Evolutionary conservation across 2,113 vertebrate genomes (phyloP).

Genomic region (Prietella phreatophila): DNA sequence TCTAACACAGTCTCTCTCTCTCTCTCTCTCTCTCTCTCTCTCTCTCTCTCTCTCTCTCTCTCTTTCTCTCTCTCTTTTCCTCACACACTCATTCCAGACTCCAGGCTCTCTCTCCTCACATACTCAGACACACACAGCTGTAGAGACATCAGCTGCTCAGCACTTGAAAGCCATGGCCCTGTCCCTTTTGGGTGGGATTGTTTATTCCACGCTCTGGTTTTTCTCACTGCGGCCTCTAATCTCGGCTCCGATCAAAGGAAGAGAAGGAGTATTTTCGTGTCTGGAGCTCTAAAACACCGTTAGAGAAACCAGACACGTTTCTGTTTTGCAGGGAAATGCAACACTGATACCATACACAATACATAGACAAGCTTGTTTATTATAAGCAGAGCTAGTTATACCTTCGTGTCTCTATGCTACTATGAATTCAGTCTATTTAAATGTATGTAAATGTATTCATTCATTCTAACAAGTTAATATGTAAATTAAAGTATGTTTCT

Average conservation of each 20-base stretch:
- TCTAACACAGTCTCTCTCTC: constrained; percentile 22
- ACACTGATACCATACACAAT: neutral
- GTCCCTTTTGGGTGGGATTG: constrained; percentile 53
- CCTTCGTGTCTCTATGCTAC: neutral
- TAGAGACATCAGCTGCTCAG: constrained; percentile 39
- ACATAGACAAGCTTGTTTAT: neutral
- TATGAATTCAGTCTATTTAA: neutral
- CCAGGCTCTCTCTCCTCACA: constrained; percentile 31
- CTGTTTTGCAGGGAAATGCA: neutral
- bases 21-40: constrained; percentile 10
- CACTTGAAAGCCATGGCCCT: constrained; percentile 47
- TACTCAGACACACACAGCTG: constrained; percentile 41
- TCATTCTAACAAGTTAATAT: neutral
- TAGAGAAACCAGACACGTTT: constrained; percentile 26
- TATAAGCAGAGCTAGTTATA: neutral
- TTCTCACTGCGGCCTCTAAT: constrained; percentile 52
- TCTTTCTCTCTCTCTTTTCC: constrained; percentile 10
- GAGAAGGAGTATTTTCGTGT: constrained; percentile 41
- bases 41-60: constrained; percentile 15
- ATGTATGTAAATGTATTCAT: neutral
- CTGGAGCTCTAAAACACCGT: neutral
- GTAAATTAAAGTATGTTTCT: neutral
- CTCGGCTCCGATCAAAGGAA: constrained; percentile 50
- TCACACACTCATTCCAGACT: constrained; percentile 24
- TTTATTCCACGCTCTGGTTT: constrained; percentile 48